Percentiles rank a stretch among this genome's conserved stretches.
phyloP scores from a whole-genome alignment of 2,113 vertebrate genomes.

The Fulica atra region DNA sequence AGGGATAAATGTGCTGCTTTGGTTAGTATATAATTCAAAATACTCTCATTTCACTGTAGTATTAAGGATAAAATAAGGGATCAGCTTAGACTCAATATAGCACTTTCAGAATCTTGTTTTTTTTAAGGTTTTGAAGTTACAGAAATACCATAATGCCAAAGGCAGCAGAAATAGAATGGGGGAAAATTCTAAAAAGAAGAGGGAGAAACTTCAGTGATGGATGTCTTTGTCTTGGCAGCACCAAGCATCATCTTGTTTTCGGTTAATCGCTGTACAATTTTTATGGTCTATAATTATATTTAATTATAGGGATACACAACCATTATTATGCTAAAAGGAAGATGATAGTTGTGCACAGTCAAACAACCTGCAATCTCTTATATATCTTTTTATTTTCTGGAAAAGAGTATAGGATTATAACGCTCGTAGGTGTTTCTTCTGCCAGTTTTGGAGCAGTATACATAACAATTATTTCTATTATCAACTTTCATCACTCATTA shows the following conservation, averaged over 20 bases:
- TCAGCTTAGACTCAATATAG: background rate
- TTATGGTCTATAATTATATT: conserved; percentile 67
- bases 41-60: background rate
- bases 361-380: conserved; percentile 28
- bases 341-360: conserved; percentile 42
- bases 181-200: background rate
- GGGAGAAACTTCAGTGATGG: background rate
- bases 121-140: background rate
- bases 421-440: conserved; percentile 1
- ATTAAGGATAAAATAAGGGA: background rate
- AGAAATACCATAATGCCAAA: background rate
- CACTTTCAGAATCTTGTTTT: background rate
- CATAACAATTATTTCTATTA: conserved; percentile 18
- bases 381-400: conserved; percentile 23
- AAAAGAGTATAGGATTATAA: conserved; percentile 15
- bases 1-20: background rate
- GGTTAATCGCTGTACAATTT: conserved; percentile 56
- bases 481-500: background rate
- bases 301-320: conserved; percentile 59
- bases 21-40: background rate
- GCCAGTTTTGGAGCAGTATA: background rate
- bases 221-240: conserved; percentile 53
- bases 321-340: conserved; percentile 66
- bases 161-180: background rate
- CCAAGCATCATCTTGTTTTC: conserved; percentile 37